Conservation (phyloP, 2,797 vertebrate genomes). For the Amblyopsis hoosieri region DNA sequence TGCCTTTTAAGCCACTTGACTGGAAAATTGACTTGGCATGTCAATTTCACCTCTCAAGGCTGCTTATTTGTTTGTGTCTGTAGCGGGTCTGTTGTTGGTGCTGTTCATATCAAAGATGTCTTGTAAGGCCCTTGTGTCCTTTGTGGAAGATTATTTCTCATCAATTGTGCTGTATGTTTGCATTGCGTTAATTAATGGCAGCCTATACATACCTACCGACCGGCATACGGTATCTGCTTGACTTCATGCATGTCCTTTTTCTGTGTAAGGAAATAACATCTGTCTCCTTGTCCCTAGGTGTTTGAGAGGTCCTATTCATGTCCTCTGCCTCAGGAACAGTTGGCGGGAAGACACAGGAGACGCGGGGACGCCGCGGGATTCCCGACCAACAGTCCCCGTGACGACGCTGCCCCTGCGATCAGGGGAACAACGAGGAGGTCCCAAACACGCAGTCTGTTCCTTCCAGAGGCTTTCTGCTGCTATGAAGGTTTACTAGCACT, state of each 20-base stretch:
- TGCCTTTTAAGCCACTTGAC: slow-evolving; percentile 71
- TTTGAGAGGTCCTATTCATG: too few species aligned
- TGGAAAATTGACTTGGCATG: slow-evolving; percentile 72
- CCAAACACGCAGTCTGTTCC: slow-evolving; percentile 2
- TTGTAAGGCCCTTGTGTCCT: neutral
- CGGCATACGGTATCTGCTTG: neutral
- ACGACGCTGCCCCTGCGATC: neutral
- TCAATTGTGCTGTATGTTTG: too few species aligned
- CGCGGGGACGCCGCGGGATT: neutral
- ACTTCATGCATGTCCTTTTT: neutral
- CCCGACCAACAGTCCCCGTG: neutral
- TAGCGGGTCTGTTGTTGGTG: slow-evolving; percentile 44
- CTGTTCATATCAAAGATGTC: slow-evolving; percentile 25
- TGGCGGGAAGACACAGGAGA: neutral
- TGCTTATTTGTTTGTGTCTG: slow-evolving; percentile 42
- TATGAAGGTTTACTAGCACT: slow-evolving; percentile 37
- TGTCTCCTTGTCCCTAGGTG: too few species aligned
- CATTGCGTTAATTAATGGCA: too few species aligned
- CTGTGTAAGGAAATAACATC: too few species aligned
- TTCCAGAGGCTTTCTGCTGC: neutral
- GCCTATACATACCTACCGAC: neutral
- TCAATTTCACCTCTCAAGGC: slow-evolving; percentile 51
- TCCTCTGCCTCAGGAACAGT: too few species aligned
- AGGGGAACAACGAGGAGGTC: slow-evolving; percentile 17
- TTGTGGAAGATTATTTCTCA: too few species aligned